These are phyloP conservation scores for Spatulosminthurus flaviceps DNA, from an alignment of 2,888 invertebrate species.

Conservation along the genomic window DNA sequence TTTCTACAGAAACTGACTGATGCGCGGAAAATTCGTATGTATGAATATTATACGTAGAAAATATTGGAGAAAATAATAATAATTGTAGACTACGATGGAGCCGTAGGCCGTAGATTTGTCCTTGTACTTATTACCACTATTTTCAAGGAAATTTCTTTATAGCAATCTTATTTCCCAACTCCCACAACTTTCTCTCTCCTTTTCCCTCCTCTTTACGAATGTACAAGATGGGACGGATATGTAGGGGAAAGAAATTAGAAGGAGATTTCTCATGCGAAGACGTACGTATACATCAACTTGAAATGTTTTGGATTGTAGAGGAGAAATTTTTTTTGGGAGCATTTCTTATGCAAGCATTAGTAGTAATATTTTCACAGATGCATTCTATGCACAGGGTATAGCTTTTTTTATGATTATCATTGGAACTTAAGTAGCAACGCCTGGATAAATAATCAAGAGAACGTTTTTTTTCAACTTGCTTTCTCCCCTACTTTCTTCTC, in stretches of 20 bases:
- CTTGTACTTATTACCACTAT: not conserved
- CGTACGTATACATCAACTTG: too few relatives aligned
- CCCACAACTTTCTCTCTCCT: conserved; percentile 12
- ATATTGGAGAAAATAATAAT: not conserved
- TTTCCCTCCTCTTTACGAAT: not conserved
- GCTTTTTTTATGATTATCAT: not conserved
- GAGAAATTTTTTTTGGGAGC: too few relatives aligned
- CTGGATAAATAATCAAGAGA: not conserved
- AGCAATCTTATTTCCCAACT: not conserved
- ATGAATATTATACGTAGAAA: not conserved
- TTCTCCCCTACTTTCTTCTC: not conserved
- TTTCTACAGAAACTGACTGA: not conserved
- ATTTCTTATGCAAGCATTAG: too few relatives aligned
- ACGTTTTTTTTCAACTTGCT: not conserved
- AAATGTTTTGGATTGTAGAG: too few relatives aligned
- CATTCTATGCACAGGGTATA: not conserved
- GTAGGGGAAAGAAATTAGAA: too few relatives aligned
- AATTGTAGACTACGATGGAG: conserved; percentile 24
- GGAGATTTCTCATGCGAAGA: too few relatives aligned
- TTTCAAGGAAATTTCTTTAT: not conserved
- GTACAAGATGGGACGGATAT: too few relatives aligned
- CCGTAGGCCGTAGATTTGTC: too few relatives aligned
- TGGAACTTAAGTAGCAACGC: not conserved
- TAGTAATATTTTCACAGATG: too few relatives aligned
- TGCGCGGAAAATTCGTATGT: not conserved